Evolutionary conservation across 64 coral and sea anemone genomes (phyloP), one percentile per base, ranked within the genome.

Genomic region (Montipora cactus): DNA sequence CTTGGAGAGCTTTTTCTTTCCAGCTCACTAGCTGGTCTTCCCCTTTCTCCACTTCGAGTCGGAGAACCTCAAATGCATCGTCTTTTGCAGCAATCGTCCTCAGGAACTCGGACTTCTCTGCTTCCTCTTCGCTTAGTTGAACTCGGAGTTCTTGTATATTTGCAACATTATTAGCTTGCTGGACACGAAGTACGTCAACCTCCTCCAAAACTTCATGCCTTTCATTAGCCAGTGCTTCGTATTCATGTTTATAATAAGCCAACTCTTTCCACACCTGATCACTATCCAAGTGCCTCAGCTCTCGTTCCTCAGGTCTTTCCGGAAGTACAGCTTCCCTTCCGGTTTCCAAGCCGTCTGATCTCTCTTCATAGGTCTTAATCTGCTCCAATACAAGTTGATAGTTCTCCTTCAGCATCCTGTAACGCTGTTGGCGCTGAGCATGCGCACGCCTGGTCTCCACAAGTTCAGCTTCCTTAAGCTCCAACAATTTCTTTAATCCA

Each of bases 211-310:
- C 92, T 15, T 77, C 87, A 69, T 96, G 80, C 47, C 95, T 97
- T 74, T 97, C 95, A 72, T 95, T 91, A 15, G 49, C 88, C 48
- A 97, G 84, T 25, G 91, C 88, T 21, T 97, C 95, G 19, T 84
- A 97, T n/a, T 94, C 95, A 25, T 80, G 62, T 76, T 90, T 94
- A 66, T 92, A 97, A 69, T 97, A 70, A 4, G 92, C 89, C 62
- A 97, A 52, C 70, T 97, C 95, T 49, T 97, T 97, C 95, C 95
- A 97, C 1, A 97, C 95, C 59, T 93, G 92, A 67, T 97, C 95
- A 79, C 95, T 97, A 58, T 97, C 76, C 49, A 95, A 84, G 19
- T 97, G 95, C 59, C 95, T 76, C 49, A 97, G 72, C 44, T 90
- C 92, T 49, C 82, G 79, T 67, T 87, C 93, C 45, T 83, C 47